Base-by-base conservation (phyloP, 2,888 invertebrate species). In the Lamproptera curius region DNA sequence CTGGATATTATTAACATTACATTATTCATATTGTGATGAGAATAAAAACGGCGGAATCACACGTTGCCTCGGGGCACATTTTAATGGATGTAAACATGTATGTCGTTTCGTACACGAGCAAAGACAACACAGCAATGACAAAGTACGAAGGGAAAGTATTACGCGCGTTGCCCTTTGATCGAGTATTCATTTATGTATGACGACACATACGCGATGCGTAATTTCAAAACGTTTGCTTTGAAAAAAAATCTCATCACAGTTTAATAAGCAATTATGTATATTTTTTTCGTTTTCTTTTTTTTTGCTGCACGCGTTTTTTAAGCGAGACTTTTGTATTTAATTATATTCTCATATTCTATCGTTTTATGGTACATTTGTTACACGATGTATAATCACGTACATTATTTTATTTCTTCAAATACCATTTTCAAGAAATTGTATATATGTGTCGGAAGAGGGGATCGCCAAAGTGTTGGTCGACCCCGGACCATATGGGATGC, bases 101-200 rank as follows among this genome's bases (percentile, higher is more conserved):
- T 13, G 6, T 11, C 11, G 31, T 31, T 11, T 13, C 31, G n/a
- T n/a, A 31, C 2, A 11, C 11, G 11, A 11, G n/a, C 11, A 31
- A 31, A 31, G 31, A 31, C n/a, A 31, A 31, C 31, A 31, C 31
- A 4, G 11, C 13, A 31, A 31, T 11, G 31, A 31, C n/a, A 10
- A 2, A 2, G 28, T 28, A 5, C n/a, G 28, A n/a, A 28, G 28
- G 4, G 4, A 31, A 31, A 1, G n/a, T 31, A 11, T n/a, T 13
- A 11, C 31, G 13, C 28, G n/a, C 28, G 31, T 4, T 31, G 31
- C 13, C 13, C 31, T 31, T 31, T 31, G 31, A 31, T 31, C 31
- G 13, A 31, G 31, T 31, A 31, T 31, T 31, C 31, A 31, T 31
- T 31, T 31, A 31, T 31, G 31, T 31, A 31, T 31, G 31, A 31